Evolutionary conservation across 2,888 invertebrate species (phyloP).

Genomic region (Calameuta pallipes): DNA sequence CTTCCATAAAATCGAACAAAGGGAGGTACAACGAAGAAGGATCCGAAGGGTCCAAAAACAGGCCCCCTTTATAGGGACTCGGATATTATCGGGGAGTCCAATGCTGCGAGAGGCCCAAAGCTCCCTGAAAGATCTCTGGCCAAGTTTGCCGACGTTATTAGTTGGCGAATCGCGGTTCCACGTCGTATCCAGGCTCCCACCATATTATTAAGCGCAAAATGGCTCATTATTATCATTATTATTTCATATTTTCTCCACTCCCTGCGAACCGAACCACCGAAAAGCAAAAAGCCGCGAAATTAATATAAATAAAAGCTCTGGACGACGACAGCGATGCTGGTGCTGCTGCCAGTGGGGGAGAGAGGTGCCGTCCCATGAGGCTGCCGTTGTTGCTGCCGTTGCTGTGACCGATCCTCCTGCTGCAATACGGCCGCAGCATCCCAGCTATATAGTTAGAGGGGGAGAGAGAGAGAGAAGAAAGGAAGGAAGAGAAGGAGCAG

Average conservation of each 20-base stretch:
- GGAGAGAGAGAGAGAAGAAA: conserved; percentile 7
- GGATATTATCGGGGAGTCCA: background rate
- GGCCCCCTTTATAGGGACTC: background rate
- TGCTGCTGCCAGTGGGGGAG: background rate
- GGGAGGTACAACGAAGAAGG: background rate
- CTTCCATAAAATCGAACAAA: background rate
- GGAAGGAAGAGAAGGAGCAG: conserved; percentile 19
- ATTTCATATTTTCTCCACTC: conserved; percentile 59
- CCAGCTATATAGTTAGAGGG: conserved; percentile 5
- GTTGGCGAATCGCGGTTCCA: conserved; percentile 47
- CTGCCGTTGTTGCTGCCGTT: background rate
- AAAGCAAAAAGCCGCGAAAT: conserved; percentile 59
- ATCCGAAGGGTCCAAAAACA: background rate
- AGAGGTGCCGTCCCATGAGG: background rate
- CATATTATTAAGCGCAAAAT: conserved; percentile 63
- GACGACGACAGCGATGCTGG: conserved; percentile 22
- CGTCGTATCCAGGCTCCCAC: conserved; percentile 52
- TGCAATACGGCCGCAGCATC: conserved; percentile 18
- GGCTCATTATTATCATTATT: conserved; percentile 64
- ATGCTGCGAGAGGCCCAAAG: background rate
- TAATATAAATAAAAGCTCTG: conserved; percentile 61
- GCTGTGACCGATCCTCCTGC: background rate
- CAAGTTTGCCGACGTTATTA: conserved; percentile 42
- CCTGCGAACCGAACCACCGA: conserved; percentile 45
- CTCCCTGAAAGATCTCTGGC: background rate